These are phyloP conservation scores for Pelagia noctiluca DNA, from an alignment of 30 jellyfish, hydroid and myxozoan genomes.

Conservation along the genomic window DNA sequence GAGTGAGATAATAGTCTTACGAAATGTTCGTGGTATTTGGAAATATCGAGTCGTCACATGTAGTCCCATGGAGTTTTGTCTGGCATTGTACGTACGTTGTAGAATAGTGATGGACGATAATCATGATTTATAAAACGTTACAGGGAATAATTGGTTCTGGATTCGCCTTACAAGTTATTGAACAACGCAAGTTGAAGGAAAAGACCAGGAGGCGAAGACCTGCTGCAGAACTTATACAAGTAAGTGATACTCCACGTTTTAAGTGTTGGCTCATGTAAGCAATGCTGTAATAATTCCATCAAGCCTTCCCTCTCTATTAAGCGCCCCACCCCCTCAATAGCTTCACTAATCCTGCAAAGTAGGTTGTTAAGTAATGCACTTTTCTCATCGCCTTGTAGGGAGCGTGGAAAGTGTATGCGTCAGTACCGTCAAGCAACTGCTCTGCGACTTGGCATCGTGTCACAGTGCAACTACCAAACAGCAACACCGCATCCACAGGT, in stretches of 20 bases:
- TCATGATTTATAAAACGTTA: not conserved
- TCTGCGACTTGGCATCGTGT: conserved; percentile 49
- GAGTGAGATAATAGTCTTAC: no score
- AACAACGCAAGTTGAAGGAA: conserved; percentile 55
- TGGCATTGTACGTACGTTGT: no score
- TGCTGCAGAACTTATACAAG: conserved; percentile 82
- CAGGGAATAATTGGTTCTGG: conserved; percentile 90
- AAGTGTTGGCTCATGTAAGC: not conserved
- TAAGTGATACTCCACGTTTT: not conserved
- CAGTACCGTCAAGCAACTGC: conserved; percentile 18
- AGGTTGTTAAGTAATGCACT: not conserved
- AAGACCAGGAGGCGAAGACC: conserved; percentile 71
- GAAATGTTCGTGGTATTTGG: no score
- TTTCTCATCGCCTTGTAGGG: conserved; percentile 8
- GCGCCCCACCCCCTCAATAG: no score
- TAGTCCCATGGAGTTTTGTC: no score
- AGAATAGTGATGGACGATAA: not conserved
- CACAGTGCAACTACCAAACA: not conserved
- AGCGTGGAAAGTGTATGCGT: conserved; percentile 71
- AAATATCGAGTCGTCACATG: no score
- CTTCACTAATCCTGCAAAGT: not conserved
- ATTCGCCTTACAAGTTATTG: conserved; percentile 81
- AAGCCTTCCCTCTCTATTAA: no score
- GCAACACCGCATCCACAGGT: conserved; percentile 35
- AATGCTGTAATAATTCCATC: no score